Evolutionary conservation across 2,113 vertebrate species (phyloP).

Genomic region (Coreoperca whiteheadi): DNA sequence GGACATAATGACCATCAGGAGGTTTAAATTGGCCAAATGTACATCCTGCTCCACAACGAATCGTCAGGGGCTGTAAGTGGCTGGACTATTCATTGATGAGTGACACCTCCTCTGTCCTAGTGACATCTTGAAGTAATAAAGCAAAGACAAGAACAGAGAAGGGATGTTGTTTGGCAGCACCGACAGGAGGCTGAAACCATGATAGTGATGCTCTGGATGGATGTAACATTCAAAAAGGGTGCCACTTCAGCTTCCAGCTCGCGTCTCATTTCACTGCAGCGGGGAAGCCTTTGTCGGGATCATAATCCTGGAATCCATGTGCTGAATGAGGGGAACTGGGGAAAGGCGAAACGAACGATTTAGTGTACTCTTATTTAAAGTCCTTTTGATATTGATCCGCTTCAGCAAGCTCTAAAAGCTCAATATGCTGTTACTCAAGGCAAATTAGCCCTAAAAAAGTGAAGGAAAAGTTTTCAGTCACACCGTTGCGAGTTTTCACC

Average conservation of each 20-base stretch:
- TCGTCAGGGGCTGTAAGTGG: not conserved
- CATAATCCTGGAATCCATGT: conserved; percentile 99
- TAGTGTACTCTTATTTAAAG: conserved; percentile 6
- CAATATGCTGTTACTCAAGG: not conserved
- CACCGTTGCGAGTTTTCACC: not conserved
- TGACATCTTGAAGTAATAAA: conserved; percentile 40
- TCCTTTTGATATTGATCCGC: conserved; percentile 16
- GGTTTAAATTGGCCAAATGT: conserved; percentile 38
- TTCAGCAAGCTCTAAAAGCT: not conserved
- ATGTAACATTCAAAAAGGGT: conserved; percentile 45
- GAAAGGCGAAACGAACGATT: not conserved
- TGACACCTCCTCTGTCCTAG: conserved; percentile 16
- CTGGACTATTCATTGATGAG: conserved; percentile 7
- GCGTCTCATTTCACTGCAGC: conserved; percentile 68
- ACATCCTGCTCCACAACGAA: conserved; percentile 10
- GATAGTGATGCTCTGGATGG: conserved; percentile 31
- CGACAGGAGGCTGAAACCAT: conserved; percentile 45
- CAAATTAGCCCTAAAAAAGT: not conserved
- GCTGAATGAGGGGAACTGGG: conserved; percentile 97
- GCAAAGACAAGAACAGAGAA: conserved; percentile 37
- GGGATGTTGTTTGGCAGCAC: conserved; percentile 44
- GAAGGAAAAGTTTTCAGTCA: not conserved
- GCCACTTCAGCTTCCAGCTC: conserved; percentile 18
- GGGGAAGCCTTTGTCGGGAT: conserved; percentile 88
- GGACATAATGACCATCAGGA: conserved; percentile 35